Evolutionary conservation across 2,113 vertebrate genomes (phyloP).

Genomic region (Gila orcuttii): DNA sequence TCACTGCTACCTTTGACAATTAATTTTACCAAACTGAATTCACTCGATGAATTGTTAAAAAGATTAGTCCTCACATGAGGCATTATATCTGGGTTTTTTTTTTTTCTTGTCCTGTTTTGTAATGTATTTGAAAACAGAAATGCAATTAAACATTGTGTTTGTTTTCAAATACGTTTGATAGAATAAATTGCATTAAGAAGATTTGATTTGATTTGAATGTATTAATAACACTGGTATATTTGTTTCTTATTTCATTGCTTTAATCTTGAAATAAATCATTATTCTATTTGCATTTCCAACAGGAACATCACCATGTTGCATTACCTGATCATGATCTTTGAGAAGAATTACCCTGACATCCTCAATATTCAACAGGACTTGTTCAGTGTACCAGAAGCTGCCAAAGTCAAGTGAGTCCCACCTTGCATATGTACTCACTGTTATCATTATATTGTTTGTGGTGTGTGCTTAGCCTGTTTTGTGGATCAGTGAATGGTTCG

Average conservation of each 20-base stretch:
- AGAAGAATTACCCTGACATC: constrained; percentile 96
- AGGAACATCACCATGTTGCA: constrained; percentile 98
- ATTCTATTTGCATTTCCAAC: constrained; percentile 45
- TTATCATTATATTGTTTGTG: neutral
- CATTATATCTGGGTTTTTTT: neutral
- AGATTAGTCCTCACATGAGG: neutral
- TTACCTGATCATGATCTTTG: constrained; percentile 97
- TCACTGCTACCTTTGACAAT: neutral
- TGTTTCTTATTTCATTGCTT: neutral
- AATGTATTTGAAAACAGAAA: neutral
- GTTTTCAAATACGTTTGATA: neutral
- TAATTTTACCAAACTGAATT: neutral
- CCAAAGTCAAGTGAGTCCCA: constrained; percentile 91
- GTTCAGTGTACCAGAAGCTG: constrained; percentile 84
- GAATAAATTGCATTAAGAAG: neutral
- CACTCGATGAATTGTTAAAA: neutral
- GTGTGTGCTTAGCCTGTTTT: neutral
- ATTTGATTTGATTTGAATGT: no score
- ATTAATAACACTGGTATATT: neutral
- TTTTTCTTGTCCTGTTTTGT: neutral
- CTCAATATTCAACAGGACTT: constrained; percentile 89
- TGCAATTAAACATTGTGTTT: no score
- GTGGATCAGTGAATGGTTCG: neutral
- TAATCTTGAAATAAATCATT: neutral
- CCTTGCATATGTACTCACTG: neutral